These are phyloP conservation scores for Spisula solida DNA, from an alignment of 2,888 invertebrate species.

Conservation along the genomic window DNA sequence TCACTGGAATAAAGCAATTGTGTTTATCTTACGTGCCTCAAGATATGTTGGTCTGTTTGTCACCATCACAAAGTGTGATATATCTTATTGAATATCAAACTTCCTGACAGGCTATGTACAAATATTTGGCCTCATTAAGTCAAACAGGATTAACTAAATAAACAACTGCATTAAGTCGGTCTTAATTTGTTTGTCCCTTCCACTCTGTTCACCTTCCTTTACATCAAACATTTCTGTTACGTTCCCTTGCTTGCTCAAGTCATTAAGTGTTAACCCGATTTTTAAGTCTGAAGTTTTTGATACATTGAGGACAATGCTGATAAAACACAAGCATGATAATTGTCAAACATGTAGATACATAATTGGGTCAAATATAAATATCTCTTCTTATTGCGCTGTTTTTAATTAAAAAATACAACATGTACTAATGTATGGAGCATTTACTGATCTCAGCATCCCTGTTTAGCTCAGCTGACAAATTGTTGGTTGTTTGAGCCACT, in stretches of 20 bases:
- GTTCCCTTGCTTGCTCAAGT: too few species aligned
- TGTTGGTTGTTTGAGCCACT: too few species aligned
- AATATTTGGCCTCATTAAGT: constrained; percentile 45
- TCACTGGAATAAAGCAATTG: not conserved
- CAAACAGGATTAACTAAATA: constrained; percentile 28
- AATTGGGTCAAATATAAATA: not conserved
- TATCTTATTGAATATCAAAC: not conserved
- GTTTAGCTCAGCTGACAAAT: too few species aligned
- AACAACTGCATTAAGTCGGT: constrained; percentile 38
- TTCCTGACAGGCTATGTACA: constrained; percentile 37
- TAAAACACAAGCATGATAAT: not conserved
- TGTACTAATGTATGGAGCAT: too few species aligned
- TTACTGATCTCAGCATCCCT: too few species aligned
- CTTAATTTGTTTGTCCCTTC: constrained; percentile 26
- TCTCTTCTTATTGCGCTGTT: too few species aligned
- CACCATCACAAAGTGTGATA: not conserved
- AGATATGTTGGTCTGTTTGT: not conserved
- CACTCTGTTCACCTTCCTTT: not conserved
- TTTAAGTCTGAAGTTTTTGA: not conserved
- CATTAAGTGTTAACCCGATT: not conserved
- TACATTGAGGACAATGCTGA: not conserved
- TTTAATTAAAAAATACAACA: not conserved
- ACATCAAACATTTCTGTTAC: not conserved
- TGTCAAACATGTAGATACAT: not conserved
- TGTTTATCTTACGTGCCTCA: too few species aligned